Base-by-base conservation (phyloP, 2,113 vertebrate genomes). In the Lophotis ruficrista region DNA sequence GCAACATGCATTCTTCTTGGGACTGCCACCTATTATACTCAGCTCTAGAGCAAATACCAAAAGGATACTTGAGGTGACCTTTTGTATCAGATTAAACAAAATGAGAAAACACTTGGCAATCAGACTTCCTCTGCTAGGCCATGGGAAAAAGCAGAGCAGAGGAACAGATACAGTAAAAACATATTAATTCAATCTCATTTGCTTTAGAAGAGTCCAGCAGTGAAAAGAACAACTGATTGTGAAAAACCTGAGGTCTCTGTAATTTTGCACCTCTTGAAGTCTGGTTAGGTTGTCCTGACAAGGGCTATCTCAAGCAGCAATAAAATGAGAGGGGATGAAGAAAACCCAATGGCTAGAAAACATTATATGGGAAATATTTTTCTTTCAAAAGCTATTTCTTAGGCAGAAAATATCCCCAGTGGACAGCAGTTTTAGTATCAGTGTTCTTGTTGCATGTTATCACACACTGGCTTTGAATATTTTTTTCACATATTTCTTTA, bases 31-130 rank as follows among this genome's bases (percentile, higher is more conserved):
- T 43, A 94, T 96, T 96, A 88, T 69, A 72, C 45, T 93, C 89
- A 28, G 84, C 89, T 78, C 68, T 87, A 76, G 60, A 96, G 76
- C 77, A 95, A 96, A 96, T 90, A 92, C 78, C 79, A 81, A 93
- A 95, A 91, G 91, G 95, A 95, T 91, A 82, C 86, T 97, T 70
- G 81, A 94, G 73, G 85, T 90, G 96, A 96, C 94, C 90, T 94
- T 95, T 94, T 96, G 96, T 92, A 90, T 96, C 90, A 90, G 80
- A 94, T 97, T 93, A 91, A 95, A 97, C 95, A 96, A 90, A 94
- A 88, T 94, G 93, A 96, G 90, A 95, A 96, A 97, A 96, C 79
- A 93, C 50, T 96, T 96, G 96, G 93, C 90, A 94, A 93, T 95
- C 83, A 69, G 81, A 89, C 94, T 96, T 96, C 94, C 94, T 97